phyloP scores from a whole-genome alignment of 2,113 vertebrate species.

The Merops nubicus region DNA sequence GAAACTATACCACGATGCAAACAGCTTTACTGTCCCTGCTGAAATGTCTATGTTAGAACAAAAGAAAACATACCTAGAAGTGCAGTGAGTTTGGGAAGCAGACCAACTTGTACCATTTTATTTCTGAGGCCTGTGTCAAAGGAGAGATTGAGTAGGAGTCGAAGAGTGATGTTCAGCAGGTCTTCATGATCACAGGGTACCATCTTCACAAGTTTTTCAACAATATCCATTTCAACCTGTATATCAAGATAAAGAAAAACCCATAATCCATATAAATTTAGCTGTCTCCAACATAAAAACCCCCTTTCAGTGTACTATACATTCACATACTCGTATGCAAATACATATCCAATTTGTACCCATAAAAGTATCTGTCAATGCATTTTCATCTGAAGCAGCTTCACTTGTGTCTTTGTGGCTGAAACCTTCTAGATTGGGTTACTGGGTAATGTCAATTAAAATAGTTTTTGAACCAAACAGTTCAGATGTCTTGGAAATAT shows the following conservation, averaged over 20 bases:
- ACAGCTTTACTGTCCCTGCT: background rate
- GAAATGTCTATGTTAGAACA: background rate
- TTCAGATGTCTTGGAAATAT: slow-evolving; percentile 1
- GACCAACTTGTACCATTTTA: slow-evolving; percentile 92
- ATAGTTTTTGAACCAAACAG: background rate
- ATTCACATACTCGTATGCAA: background rate
- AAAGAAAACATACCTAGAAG: slow-evolving; percentile 82
- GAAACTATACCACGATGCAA: background rate
- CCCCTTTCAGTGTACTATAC: background rate
- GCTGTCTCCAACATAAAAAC: background rate
- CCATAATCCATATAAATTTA: background rate
- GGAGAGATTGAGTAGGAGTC: slow-evolving; percentile 90
- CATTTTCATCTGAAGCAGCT: background rate
- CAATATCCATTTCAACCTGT: slow-evolving; percentile 88
- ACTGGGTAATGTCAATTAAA: background rate
- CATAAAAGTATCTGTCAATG: background rate
- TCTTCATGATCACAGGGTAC: slow-evolving; percentile 89
- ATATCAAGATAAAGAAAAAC: background rate
- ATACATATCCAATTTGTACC: background rate
- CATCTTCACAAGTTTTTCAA: slow-evolving; percentile 90
- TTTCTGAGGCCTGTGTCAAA: slow-evolving; percentile 90
- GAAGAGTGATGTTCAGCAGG: slow-evolving; percentile 85
- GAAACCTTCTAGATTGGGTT: background rate
- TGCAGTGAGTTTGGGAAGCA: slow-evolving; percentile 87
- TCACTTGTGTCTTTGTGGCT: background rate